Percentiles rank a stretch among this genome's conserved stretches.
phyloP scores from a whole-genome alignment of 1,140 invertebrate species.

The Polyergus mexicanus region DNA sequence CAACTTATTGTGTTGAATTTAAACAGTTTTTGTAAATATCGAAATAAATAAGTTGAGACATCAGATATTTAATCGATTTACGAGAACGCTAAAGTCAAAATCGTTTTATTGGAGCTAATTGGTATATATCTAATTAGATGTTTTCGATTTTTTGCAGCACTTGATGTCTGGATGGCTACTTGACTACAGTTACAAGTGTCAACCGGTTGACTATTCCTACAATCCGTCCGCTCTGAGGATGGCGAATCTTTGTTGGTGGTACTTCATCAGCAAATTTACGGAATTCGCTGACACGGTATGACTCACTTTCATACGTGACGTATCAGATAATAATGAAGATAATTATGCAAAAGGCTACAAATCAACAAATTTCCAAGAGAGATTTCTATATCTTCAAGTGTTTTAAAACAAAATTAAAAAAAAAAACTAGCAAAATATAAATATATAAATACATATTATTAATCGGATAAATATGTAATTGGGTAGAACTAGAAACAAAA shows the following conservation, averaged over 20 bases:
- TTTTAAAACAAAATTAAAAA: not conserved
- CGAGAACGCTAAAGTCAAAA: not conserved
- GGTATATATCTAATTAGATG: not conserved
- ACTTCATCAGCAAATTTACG: constrained; percentile 98
- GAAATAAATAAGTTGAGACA: constrained; percentile 7
- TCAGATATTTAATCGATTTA: not conserved
- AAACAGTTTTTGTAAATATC: constrained; percentile 2
- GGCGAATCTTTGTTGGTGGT: constrained; percentile 97
- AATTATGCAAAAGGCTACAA: not conserved
- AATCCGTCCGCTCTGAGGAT: constrained; percentile 92
- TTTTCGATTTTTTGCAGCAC: constrained; percentile 88
- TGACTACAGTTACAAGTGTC: constrained; percentile 96
- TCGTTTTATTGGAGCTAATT: not conserved
- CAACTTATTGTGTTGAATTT: not conserved
- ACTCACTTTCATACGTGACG: not conserved
- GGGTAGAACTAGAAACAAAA: not conserved
- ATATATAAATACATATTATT: not conserved
- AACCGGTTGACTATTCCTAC: constrained; percentile 96
- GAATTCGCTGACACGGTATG: constrained; percentile 97
- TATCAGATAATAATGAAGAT: not conserved
- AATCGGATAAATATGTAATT: not conserved
- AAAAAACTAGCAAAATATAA: not conserved
- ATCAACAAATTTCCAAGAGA: not conserved
- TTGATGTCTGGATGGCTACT: constrained; percentile 94
- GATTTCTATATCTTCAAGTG: not conserved